Conservation (phyloP, 2,888 invertebrate genomes). For the Dusona sp. region DNA sequence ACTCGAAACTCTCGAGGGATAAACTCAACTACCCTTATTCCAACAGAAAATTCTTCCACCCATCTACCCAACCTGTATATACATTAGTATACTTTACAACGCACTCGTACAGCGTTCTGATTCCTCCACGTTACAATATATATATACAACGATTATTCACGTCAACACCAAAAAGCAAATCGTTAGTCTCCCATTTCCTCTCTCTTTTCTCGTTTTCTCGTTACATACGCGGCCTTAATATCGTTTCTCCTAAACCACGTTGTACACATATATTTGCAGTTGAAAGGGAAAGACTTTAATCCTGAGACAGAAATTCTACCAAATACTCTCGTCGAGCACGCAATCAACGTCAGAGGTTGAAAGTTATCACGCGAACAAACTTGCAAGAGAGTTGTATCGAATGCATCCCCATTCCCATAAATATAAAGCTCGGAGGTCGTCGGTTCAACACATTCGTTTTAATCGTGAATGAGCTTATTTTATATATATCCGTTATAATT, state of each 20-base stretch:
- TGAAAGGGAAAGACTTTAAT: conserved; percentile 12
- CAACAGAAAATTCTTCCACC: background rate
- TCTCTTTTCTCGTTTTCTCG: background rate
- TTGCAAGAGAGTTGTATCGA: conserved; percentile 1
- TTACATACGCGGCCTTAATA: conserved; percentile 42
- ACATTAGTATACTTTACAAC: background rate
- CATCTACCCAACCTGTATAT: background rate
- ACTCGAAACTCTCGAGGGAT: conserved; percentile 25
- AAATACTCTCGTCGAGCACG: conserved; percentile 48
- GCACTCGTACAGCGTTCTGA: background rate
- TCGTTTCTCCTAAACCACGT: conserved; percentile 42
- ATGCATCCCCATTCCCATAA: conserved; percentile 46
- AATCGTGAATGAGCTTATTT: conserved; percentile 19
- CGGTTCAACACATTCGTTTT: conserved; percentile 29
- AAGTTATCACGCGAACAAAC: conserved; percentile 43
- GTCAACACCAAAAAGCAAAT: conserved; percentile 33
- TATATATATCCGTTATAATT: background rate
- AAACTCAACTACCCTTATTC: background rate
- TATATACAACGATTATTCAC: conserved; percentile 34
- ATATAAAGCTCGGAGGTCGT: conserved; percentile 38
- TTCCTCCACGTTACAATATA: background rate
- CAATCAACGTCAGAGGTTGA: conserved; percentile 57
- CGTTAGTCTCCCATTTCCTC: conserved; percentile 39
- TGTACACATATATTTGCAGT: conserved; percentile 36
- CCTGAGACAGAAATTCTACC: conserved; percentile 41